These are phyloP conservation scores for Phortica magna DNA, from an alignment of 2,888 invertebrate genomes.

Conservation along the genomic window DNA sequence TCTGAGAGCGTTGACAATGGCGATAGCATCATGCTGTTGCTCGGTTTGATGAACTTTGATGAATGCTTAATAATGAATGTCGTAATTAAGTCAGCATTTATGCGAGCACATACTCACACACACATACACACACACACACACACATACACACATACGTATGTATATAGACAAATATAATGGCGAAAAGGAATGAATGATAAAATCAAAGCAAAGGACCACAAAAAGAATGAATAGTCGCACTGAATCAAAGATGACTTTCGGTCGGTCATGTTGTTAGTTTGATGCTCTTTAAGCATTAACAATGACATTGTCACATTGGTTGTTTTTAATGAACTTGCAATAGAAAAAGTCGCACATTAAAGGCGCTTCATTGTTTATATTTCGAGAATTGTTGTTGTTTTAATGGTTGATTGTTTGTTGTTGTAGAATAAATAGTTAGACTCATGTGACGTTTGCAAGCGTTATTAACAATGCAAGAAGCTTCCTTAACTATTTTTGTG, in stretches of 20 bases:
- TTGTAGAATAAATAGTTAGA: background rate
- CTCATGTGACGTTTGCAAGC: background rate
- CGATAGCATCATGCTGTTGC: slow-evolving; percentile 34
- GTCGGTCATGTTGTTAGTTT: too few relatives aligned
- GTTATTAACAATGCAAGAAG: too few relatives aligned
- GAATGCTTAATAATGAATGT: slow-evolving; percentile 69
- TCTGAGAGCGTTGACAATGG: background rate
- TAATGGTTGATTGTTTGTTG: background rate
- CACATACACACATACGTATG: background rate
- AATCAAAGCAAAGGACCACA: too few relatives aligned
- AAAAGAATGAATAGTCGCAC: too few relatives aligned
- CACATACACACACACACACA: background rate
- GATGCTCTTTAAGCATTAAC: too few relatives aligned
- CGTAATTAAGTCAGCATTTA: slow-evolving; percentile 60
- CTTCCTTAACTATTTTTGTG: too few relatives aligned
- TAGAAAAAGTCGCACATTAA: too few relatives aligned
- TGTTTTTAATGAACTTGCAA: too few relatives aligned
- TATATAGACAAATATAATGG: background rate
- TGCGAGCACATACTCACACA: background rate
- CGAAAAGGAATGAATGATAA: too few relatives aligned
- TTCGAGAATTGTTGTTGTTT: background rate
- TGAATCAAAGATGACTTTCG: too few relatives aligned
- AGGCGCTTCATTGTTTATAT: too few relatives aligned
- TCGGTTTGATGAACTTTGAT: slow-evolving; percentile 70
- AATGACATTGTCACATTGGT: too few relatives aligned